Conservation (phyloP, 2,113 vertebrate species). For the Eulacestoma nigropectus region DNA sequence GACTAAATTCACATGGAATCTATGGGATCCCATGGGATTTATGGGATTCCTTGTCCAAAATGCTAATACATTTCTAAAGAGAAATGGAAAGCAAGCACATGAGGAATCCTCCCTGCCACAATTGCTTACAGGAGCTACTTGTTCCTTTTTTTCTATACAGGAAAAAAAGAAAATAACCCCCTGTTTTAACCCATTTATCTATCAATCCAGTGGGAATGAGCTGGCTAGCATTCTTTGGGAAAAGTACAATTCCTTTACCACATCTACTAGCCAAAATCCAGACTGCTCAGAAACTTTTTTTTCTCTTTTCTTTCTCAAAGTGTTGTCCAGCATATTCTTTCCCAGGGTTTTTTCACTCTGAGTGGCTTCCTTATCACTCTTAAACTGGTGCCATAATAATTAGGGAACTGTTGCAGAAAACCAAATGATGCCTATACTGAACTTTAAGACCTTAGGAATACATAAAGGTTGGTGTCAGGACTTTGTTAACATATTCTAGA, state of each 20-base stretch:
- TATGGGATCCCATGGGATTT: neutral
- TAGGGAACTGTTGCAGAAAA: neutral
- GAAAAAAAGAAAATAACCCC: neutral
- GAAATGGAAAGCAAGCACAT: neutral
- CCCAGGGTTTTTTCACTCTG: neutral
- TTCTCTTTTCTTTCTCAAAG: neutral
- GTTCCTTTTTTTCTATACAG: neutral
- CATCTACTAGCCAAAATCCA: neutral
- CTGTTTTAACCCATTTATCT: neutral
- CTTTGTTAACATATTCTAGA: neutral
- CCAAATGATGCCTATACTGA: neutral
- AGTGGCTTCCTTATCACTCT: neutral
- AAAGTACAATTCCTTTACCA: neutral
- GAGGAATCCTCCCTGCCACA: neutral
- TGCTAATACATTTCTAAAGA: neutral
- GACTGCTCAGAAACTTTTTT: neutral
- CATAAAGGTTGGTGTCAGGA: neutral
- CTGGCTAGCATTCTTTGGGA: neutral
- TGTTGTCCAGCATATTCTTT: neutral
- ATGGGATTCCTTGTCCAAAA: neutral
- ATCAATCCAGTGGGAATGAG: neutral
- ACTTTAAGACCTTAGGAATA: neutral
- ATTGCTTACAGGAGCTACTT: neutral
- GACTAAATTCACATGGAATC: neutral
- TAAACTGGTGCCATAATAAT: neutral